phyloP scores from a whole-genome alignment of 2,888 invertebrate genomes.

The Drosophila setosimentum region DNA sequence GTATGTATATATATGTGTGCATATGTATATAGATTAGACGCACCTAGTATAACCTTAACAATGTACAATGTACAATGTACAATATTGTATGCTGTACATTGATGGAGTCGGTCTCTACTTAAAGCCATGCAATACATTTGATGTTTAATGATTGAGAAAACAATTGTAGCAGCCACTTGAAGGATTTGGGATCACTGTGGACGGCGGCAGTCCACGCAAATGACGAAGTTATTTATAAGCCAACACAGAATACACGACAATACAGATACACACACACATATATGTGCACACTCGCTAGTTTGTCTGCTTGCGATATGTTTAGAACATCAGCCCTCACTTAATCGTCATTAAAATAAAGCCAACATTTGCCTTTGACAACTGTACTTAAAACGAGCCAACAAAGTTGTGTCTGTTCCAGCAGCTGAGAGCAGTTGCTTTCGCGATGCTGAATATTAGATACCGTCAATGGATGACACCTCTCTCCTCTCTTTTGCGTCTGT shows the following conservation, averaged over 20 bases:
- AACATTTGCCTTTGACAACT: conserved; percentile 19
- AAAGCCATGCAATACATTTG: conserved; percentile 59
- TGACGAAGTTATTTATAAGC: conserved; percentile 7
- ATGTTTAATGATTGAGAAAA: conserved; percentile 72
- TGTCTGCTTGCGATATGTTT: conserved; percentile 19
- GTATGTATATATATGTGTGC: neutral
- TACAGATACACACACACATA: neutral
- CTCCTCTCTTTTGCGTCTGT: neutral
- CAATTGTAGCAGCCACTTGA: conserved; percentile 37
- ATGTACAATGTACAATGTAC: conserved; percentile 16
- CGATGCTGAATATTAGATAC: neutral
- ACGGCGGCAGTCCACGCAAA: conserved; percentile 1
- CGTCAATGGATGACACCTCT: neutral
- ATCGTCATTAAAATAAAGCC: conserved; percentile 23
- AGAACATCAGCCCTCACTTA: conserved; percentile 16
- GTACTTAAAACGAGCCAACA: neutral
- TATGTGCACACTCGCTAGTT: neutral
- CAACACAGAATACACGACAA: conserved; percentile 1
- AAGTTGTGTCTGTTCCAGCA: neutral
- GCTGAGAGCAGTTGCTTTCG: neutral
- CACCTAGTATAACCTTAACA: conserved; percentile 2
- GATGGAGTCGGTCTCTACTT: conserved; percentile 31
- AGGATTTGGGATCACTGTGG: conserved; percentile 11
- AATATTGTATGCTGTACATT: conserved; percentile 4
- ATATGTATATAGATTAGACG: neutral